These are phyloP conservation scores for Ophiothrix spiculata DNA, from an alignment of 35 echinoderm and acorn worm species.

Conservation along the genomic window DNA sequence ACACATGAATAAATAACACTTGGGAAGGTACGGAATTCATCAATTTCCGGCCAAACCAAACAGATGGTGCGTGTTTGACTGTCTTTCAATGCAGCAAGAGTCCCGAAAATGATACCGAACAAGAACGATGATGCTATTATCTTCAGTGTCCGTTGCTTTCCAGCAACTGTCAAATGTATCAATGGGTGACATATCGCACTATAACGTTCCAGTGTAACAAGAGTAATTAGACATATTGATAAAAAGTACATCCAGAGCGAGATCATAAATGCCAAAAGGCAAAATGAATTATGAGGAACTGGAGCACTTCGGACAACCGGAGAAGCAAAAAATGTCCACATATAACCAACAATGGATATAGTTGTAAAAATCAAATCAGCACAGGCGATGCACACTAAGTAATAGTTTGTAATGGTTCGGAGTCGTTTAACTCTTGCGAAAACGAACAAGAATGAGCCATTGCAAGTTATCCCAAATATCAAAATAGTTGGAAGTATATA, in stretches of 20 bases:
- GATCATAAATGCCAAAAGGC: neutral
- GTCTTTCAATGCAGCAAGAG: neutral
- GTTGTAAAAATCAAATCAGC: neutral
- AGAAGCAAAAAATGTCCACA: neutral
- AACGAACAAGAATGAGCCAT: neutral
- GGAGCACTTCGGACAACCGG: neutral
- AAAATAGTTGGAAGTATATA: neutral
- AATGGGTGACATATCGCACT: neutral
- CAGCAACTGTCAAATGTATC: neutral
- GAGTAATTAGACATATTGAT: neutral
- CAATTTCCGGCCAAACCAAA: neutral
- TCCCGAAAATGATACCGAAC: neutral
- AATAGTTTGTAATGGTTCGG: neutral
- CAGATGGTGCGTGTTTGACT: neutral
- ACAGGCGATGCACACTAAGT: neutral
- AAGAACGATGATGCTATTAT: neutral
- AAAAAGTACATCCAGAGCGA: neutral
- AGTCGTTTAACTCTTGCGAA: neutral
- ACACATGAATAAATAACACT: no score
- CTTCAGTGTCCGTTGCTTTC: neutral
- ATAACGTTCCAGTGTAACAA: neutral
- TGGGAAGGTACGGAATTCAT: no score
- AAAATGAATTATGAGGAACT: neutral
- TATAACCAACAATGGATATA: neutral
- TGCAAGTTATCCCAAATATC: neutral